These are phyloP conservation scores for Chloebia gouldiae DNA, from an alignment of 2,113 vertebrate genomes.

Conservation along the genomic window DNA sequence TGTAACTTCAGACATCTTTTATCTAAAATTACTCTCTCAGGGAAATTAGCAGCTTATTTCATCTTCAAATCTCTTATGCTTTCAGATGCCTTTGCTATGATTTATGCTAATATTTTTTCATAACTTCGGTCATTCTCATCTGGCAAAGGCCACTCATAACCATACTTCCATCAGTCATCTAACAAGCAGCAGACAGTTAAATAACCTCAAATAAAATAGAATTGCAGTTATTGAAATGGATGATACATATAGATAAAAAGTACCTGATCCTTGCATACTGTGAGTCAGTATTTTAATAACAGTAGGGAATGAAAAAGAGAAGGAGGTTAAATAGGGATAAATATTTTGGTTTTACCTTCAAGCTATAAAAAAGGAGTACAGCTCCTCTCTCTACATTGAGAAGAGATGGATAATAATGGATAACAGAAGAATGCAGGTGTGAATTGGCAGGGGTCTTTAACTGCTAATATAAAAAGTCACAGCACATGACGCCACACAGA, in stretches of 20 bases:
- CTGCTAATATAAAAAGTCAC: background rate
- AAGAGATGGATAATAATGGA: background rate
- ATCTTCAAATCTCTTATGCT: slow-evolving; percentile 26
- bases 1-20: slow-evolving; percentile 28
- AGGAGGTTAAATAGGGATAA: slow-evolving; percentile 24
- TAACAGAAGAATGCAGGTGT: background rate
- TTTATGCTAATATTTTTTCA: slow-evolving; percentile 54
- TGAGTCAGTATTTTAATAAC: slow-evolving; percentile 14
- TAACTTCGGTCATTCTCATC: slow-evolving; percentile 36
- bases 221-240: slow-evolving; percentile 28
- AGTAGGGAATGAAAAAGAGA: background rate
- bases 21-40: slow-evolving; percentile 21
- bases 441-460: background rate
- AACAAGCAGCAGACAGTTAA: slow-evolving; percentile 43
- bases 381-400: background rate
- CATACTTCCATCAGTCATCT: background rate
- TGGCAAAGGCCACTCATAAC: slow-evolving; percentile 44
- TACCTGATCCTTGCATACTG: background rate
- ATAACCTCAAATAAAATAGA: slow-evolving; percentile 41
- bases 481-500: background rate
- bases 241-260: slow-evolving; percentile 25
- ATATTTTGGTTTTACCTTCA: background rate
- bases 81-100: slow-evolving; percentile 11
- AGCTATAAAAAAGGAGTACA: background rate
- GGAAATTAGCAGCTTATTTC: slow-evolving; percentile 44